A percentile compares a stretch with the other conserved stretches of the same genome.
Conservation (phyloP, 2,113 vertebrate species). For the Lampris megalopsis region DNA sequence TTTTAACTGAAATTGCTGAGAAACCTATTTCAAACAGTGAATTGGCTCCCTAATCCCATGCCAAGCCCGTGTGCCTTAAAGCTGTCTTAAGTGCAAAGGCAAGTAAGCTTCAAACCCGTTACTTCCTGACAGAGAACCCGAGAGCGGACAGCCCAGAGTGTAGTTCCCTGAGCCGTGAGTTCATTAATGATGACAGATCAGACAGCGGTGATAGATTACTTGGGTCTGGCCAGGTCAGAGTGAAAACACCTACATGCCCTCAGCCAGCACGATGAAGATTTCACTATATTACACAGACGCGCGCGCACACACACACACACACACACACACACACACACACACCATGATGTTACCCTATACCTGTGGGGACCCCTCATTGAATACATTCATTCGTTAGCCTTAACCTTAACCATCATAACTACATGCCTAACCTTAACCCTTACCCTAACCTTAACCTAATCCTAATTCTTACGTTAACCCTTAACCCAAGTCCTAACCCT, state of each 20-base stretch:
- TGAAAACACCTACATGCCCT: constrained; percentile 20
- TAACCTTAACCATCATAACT: too few species aligned
- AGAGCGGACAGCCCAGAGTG: constrained; percentile 10
- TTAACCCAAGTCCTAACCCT: too few species aligned
- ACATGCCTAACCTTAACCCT: too few species aligned
- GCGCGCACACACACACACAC: not conserved
- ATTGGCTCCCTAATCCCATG: constrained; percentile 22
- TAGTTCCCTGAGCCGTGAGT: constrained; percentile 26
- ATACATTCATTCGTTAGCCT: too few species aligned
- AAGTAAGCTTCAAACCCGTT: constrained; percentile 20
- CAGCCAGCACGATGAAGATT: not conserved
- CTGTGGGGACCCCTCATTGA: too few species aligned
- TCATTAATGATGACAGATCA: constrained; percentile 34
- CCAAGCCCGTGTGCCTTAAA: not conserved
- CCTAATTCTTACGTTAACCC: too few species aligned
- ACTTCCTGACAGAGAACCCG: constrained; percentile 7
- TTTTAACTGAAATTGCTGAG: constrained; percentile 5
- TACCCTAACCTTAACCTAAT: too few species aligned
- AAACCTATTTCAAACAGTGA: constrained; percentile 7
- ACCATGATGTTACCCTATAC: too few species aligned
- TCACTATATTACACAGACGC: not conserved
- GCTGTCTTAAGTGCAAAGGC: constrained; percentile 6
- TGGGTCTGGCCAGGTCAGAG: constrained; percentile 10
- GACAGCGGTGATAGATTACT: constrained; percentile 35
- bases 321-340: too few species aligned